Percentiles rank a stretch among this genome's conserved stretches.
phyloP scores from a whole-genome alignment of 2,888 invertebrate genomes.

The Hirtodrosophila cameraria region DNA sequence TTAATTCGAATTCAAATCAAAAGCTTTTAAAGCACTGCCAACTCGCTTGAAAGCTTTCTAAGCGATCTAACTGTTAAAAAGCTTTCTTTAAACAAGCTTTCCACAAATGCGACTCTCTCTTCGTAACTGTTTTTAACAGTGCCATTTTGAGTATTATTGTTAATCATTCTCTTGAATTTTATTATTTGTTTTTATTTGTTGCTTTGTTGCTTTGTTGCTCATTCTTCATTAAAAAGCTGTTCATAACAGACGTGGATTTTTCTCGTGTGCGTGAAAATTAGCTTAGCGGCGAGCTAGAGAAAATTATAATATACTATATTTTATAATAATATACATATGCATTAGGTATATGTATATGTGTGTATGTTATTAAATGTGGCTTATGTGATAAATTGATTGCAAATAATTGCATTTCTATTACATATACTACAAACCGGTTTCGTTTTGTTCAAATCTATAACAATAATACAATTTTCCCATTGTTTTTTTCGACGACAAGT shows the following conservation, averaged over 20 bases:
- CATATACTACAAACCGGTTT: slow-evolving; percentile 36
- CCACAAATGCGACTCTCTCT: not conserved
- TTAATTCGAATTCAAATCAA: too few relatives aligned
- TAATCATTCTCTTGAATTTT: slow-evolving; percentile 5
- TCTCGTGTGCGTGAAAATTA: slow-evolving; percentile 15
- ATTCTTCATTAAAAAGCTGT: slow-evolving; percentile 46
- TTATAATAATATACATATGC: slow-evolving; percentile 5
- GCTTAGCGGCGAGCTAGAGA: slow-evolving; percentile 5
- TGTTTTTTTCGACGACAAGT: slow-evolving; percentile 14
- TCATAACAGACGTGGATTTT: slow-evolving; percentile 34
- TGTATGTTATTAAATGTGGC: slow-evolving; percentile 16
- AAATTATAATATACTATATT: slow-evolving; percentile 20
- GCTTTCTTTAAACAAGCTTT: not conserved
- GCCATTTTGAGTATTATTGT: slow-evolving; percentile 20
- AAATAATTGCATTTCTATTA: slow-evolving; percentile 25
- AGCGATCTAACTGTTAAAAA: slow-evolving; percentile 5
- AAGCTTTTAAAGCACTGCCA: not conserved
- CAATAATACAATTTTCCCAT: slow-evolving; percentile 17
- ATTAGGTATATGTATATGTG: not conserved
- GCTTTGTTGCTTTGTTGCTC: slow-evolving; percentile 37
- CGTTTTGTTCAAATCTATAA: not conserved
- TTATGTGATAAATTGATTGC: slow-evolving; percentile 16
- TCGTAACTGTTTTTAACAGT: slow-evolving; percentile 2
- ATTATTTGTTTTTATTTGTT: slow-evolving; percentile 48
- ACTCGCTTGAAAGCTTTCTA: not conserved